phyloP scores from a whole-genome alignment of 2,888 invertebrate species.

The Nomada goodeniana region DNA sequence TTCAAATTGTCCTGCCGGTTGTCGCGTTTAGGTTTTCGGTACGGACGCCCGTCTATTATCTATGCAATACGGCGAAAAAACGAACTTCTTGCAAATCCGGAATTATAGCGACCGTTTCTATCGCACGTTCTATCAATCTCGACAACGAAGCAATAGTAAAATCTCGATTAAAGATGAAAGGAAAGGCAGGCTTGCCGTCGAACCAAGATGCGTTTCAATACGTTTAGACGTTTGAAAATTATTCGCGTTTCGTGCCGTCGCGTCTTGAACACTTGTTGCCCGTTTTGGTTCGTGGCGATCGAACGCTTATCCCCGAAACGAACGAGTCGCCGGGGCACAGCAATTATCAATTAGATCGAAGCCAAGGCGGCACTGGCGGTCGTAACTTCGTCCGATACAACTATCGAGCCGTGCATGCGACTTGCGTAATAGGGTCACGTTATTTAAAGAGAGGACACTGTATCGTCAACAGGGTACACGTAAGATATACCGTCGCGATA shows the following conservation, averaged over 20 bases:
- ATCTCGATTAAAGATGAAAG: too few species aligned
- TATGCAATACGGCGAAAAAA: too few species aligned
- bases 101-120: too few species aligned
- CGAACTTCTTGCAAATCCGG: too few species aligned
- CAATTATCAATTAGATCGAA: conserved; percentile 31
- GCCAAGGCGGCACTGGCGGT: not conserved
- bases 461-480: conserved; percentile 11
- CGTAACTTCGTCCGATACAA: conserved; percentile 27
- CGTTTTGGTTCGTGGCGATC: not conserved
- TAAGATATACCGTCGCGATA: not conserved
- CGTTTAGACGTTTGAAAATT: too few species aligned
- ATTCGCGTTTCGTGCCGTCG: too few species aligned
- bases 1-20: conserved; percentile 29
- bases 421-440: conserved; percentile 43
- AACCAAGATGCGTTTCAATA: too few species aligned
- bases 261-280: conserved; percentile 10
- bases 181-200: too few species aligned
- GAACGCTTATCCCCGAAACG: not conserved
- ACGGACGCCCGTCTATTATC: too few species aligned
- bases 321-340: not conserved
- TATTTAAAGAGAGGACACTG: conserved; percentile 43
- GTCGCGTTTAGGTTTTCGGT: conserved; percentile 1
- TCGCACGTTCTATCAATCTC: too few species aligned
- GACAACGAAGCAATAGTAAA: too few species aligned
- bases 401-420: conserved; percentile 15